Evolutionary conservation across 2,888 invertebrate genomes (phyloP).

Genomic region (Cynaeus angustus): DNA sequence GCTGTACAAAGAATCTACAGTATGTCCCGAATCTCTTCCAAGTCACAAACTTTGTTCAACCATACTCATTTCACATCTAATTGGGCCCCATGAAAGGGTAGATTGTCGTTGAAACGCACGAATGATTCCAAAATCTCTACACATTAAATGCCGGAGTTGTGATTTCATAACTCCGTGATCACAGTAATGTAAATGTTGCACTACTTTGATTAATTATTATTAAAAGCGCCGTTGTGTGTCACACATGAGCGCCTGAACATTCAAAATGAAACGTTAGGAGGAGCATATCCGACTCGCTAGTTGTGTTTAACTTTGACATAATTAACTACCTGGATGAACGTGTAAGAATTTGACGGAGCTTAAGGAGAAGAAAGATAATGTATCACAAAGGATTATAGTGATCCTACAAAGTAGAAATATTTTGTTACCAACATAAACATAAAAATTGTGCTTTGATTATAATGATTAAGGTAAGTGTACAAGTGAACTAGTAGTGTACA

Average conservation of each 20-base stretch:
- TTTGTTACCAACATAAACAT: no score
- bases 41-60: background rate
- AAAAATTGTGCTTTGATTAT: no score
- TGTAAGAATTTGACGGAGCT: conserved; percentile 6
- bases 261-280: conserved; percentile 33
- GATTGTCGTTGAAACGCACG: conserved; percentile 32
- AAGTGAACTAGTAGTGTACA: no score
- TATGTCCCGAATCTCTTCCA: background rate
- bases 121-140: conserved; percentile 19
- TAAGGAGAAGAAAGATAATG: conserved; percentile 6
- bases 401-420: no score
- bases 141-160: conserved; percentile 23
- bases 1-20: no score
- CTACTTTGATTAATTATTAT: conserved; percentile 46
- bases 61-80: conserved; percentile 28
- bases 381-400: background rate
- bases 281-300: conserved; percentile 34
- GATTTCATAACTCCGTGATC: conserved; percentile 43
- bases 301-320: conserved; percentile 45
- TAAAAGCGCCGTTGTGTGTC: conserved; percentile 27
- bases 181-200: conserved; percentile 41
- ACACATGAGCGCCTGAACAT: conserved; percentile 41
- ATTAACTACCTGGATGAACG: conserved; percentile 40
- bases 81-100: conserved; percentile 2
- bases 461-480: no score